Evolutionary conservation across 53 echinoderm and acorn worm species (phyloP).

Genomic region (Astropecten irregularis): DNA sequence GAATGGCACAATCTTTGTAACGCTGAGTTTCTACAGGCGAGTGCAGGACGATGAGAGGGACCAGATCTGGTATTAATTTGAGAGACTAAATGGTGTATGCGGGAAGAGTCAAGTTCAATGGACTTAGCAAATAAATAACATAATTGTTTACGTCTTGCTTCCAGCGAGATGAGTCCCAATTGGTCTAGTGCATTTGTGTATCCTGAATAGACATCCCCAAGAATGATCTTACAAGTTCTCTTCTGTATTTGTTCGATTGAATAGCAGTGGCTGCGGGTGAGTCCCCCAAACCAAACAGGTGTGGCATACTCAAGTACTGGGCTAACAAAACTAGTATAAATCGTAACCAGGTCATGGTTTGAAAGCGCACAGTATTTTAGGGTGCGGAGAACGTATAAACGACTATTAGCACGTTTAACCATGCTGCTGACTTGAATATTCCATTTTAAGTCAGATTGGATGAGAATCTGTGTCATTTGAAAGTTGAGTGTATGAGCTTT

Average conservation of each 20-base stretch:
- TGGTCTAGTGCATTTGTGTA: neutral
- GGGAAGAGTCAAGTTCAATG: neutral
- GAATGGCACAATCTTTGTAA: neutral
- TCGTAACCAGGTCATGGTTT: neutral
- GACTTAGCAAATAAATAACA: too few species aligned
- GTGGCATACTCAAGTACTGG: conserved; percentile 18
- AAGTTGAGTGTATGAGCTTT: too few species aligned
- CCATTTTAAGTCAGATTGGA: neutral
- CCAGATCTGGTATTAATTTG: conserved; percentile 14
- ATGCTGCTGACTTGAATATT: neutral
- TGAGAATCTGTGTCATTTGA: too few species aligned
- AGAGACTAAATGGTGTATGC: conserved; percentile 1
- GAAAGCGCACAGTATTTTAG: neutral
- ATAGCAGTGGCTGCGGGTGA: conserved; percentile 16
- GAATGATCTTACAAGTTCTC: conserved; percentile 8
- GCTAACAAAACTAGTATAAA: neutral
- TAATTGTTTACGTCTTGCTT: too few species aligned
- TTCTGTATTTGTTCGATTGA: conserved; percentile 31
- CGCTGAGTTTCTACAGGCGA: too few species aligned
- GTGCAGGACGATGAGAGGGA: neutral
- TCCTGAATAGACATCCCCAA: neutral
- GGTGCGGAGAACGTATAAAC: neutral
- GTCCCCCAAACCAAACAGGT: conserved; percentile 21
- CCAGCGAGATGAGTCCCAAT: neutral
- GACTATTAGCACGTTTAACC: conserved; percentile 13